Evolutionary conservation across 2,888 invertebrate genomes (phyloP).

Genomic region (Drosophila peninsularis): DNA sequence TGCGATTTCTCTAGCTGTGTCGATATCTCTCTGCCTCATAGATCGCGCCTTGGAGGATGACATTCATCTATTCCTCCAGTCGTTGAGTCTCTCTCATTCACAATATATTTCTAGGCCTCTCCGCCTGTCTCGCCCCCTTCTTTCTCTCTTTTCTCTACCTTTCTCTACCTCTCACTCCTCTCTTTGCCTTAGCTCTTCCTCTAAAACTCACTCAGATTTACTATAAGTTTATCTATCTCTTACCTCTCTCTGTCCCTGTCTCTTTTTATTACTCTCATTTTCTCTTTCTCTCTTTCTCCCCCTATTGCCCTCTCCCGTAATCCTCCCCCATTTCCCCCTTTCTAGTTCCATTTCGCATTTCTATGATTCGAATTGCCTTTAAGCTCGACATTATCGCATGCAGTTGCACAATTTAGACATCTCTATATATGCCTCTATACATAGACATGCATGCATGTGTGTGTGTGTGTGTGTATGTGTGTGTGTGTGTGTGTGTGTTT

Average conservation of each 20-base stretch:
- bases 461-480: background rate
- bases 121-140: background rate
- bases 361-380: background rate
- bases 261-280: background rate
- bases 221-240: background rate
- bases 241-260: background rate
- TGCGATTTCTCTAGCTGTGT: background rate
- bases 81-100: background rate
- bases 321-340: background rate
- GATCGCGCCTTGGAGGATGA: background rate
- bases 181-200: background rate
- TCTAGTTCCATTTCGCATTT: background rate
- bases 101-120: no score
- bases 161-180: background rate
- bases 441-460: background rate
- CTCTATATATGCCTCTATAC: background rate
- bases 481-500: constrained; percentile 1
- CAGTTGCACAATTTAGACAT: constrained; percentile 25
- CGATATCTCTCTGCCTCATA: background rate
- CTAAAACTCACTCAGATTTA: no score
- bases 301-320: background rate
- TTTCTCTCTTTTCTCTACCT: background rate
- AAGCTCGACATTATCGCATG: constrained; percentile 16
- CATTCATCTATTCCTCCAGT: background rate
- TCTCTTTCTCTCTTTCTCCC: background rate